Evolutionary conservation across 2,888 invertebrate species (phyloP).

Genomic region (Ashinkailepas kermadecensis): DNA sequence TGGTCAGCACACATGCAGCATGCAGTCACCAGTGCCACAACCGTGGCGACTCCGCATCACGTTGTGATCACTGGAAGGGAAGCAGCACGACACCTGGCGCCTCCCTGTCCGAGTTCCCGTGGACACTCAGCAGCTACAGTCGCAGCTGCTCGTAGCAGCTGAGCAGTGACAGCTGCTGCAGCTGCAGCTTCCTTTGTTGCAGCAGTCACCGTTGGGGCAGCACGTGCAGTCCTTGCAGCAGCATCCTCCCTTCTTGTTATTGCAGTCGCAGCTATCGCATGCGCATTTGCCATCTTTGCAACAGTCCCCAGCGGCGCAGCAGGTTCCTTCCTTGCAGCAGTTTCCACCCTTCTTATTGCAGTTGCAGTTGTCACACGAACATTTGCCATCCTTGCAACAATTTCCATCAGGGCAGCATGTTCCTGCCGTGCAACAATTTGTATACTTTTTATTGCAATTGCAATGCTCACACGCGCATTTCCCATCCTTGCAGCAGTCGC

Average conservation of each 20-base stretch:
- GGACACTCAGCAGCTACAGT: too few relatives aligned
- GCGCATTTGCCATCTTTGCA: not conserved
- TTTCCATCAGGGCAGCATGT: not conserved
- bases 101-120: too few relatives aligned
- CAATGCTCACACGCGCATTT: not conserved
- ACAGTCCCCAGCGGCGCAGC: not conserved
- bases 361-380: not conserved
- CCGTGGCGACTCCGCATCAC: too few relatives aligned
- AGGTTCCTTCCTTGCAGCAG: constrained; percentile 11
- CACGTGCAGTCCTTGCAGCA: not conserved
- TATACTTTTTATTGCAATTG: not conserved
- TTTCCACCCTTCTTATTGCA: not conserved
- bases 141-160: too few relatives aligned
- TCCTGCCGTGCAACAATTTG: too few relatives aligned
- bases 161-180: not conserved
- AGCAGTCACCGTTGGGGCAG: not conserved
- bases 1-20: too few relatives aligned
- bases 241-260: not conserved
- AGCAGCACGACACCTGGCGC: too few relatives aligned
- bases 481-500: too few relatives aligned
- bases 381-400: not conserved
- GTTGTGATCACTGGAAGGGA: too few relatives aligned
- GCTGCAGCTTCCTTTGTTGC: not conserved
- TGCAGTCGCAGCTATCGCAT: not conserved
- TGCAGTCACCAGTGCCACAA: too few relatives aligned